A percentile compares a stretch with the other conserved stretches of the same genome.
These are phyloP conservation scores for Enteromius radiatus DNA, from an alignment of 2,797 vertebrate species.

Conservation along the genomic window DNA sequence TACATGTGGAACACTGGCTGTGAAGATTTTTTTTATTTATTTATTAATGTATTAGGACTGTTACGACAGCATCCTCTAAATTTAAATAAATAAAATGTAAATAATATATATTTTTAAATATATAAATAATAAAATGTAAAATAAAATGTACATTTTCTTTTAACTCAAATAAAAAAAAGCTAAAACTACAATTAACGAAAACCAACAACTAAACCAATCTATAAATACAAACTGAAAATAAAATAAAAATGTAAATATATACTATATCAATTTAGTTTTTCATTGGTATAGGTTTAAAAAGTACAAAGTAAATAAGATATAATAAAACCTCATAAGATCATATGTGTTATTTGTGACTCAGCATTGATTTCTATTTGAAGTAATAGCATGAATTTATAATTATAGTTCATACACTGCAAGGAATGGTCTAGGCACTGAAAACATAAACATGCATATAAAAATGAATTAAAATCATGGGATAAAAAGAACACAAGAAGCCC, in stretches of 20 bases:
- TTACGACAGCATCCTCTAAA: neutral
- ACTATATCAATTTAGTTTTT: neutral
- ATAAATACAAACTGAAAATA: neutral
- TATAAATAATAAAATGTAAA: neutral
- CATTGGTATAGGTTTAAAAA: neutral
- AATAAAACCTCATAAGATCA: neutral
- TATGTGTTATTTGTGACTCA: neutral
- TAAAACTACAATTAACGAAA: neutral
- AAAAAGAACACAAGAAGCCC: slow-evolving; percentile 6
- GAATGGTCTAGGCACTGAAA: neutral
- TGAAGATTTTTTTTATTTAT: neutral
- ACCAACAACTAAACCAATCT: neutral
- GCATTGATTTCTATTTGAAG: neutral
- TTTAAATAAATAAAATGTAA: neutral
- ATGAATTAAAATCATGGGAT: slow-evolving; percentile 19
- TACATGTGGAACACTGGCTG: neutral
- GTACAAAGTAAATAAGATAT: neutral
- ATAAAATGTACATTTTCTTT: neutral
- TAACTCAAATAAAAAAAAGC: neutral
- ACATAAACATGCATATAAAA: neutral
- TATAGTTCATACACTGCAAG: neutral
- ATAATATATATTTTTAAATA: neutral
- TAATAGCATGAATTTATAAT: slow-evolving; percentile 4
- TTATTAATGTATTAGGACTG: neutral
- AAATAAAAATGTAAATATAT: neutral